Base-by-base conservation (phyloP, 2,888 invertebrate species). In the Myopa tessellatipennis region DNA sequence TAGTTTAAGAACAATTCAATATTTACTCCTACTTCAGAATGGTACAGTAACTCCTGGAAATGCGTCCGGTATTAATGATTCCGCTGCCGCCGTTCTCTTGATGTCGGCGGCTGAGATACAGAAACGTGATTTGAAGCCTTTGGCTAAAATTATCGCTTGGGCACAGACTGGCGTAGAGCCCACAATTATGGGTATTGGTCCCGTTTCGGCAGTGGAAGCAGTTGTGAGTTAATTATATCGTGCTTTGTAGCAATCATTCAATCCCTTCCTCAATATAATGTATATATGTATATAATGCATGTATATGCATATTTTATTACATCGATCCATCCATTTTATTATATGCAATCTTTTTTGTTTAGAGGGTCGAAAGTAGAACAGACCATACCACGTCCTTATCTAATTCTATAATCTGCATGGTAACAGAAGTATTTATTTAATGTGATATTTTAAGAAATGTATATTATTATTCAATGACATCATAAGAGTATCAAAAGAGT, bases 61-160 rank as follows among this genome's bases (percentile, higher is more conserved):
- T 90, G 91, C 95, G 1, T 95, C 95, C 10, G 95, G 95, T 45
- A 90, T 95, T 55, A 95, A 95, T 87, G 98, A 98, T 88, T 97
- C 98, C 0, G 97, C 98, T 4, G 96, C 97, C 4, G 96, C 94
- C 1, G 90, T 98, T 2, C 89, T 98, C 26, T 84, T 98, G 55
- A 93, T 94, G 90, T 92, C 92, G 34, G 91, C 91, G 78, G 90
- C 90, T 55, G 91, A 92, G 80, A 90, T 94, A 0, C 85, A 84
- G 6, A 89, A 89, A 65, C 90, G 92, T 67, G 90, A 91, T 4
- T 81, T 95, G 0, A 89, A 88, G 40, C 93, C 96, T 0, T 83
- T 97, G 77, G 97, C 94, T 2, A 92, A 91, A 86, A 92, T 98
- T 70, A 92, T 94, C 2, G 94, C 94, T 0, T 94, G 94, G 91